Evolutionary conservation across 2,888 invertebrate genomes (phyloP), one percentile per base, ranked within the genome.

Genomic region (Temnothorax unifasciatus): DNA sequence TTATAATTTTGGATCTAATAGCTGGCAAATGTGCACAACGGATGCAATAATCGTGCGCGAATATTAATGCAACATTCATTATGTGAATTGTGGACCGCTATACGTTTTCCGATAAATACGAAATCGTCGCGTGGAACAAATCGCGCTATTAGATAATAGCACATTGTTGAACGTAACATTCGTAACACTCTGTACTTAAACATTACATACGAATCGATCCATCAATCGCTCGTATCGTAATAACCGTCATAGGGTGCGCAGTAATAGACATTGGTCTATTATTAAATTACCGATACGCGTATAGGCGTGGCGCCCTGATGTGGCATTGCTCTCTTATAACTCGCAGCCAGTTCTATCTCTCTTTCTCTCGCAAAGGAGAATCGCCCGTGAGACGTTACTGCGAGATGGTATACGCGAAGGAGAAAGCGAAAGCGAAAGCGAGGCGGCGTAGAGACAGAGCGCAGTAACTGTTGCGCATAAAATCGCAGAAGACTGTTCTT

Each of bases 351-450:
- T 34, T 38, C 50, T 8, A 9, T 44, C 41, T 11, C 47, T 71
- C n/a, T 50, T 41, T 29, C 21, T n/a, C 54, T 29, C 41, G 61
- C 25, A 21, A 18, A 21, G 13, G 52, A 71, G 82, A 29, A 29
- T 41, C 57, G 18, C 29, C 34, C 68, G 81, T 69, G 86, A 84
- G 74, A 88, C 73, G 85, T 88, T 86, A 85, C 74, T 69, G 82
- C 76, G 84, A 84, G 88, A 82, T 73, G 87, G 87, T 87, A 83
- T 87, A 83, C 85, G 89, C 89, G 87, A 89, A 79, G 88, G 92
- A 87, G 92, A 92, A 91, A 92, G 91, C 88, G 89, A 90, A 91
- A 86, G 91, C 89, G 89, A 86, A 82, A 88, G 86, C 85, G 77
- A 52, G 59, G 59, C 63, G 47, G 71, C 50, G 66, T 13, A 52